Evolutionary conservation across 2,888 invertebrate genomes (phyloP).

Genomic region (Patella pellucida): DNA sequence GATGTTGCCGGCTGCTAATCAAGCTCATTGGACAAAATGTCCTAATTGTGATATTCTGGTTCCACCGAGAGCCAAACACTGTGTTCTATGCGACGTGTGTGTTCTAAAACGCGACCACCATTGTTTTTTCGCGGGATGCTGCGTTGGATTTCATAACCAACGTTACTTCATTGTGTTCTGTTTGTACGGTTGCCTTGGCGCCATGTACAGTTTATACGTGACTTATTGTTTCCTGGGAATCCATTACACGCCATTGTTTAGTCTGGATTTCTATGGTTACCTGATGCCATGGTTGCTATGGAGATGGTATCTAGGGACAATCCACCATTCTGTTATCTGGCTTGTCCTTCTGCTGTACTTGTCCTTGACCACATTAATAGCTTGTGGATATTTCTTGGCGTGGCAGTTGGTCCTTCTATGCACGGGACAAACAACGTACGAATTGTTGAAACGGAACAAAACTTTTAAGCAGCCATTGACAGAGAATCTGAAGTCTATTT

Average conservation of each 20-base stretch:
- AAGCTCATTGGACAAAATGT: conserved; percentile 48
- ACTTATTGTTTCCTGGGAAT: conserved; percentile 44
- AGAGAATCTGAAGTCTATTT: conserved; percentile 55
- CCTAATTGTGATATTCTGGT: conserved; percentile 47
- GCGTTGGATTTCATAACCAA: conserved; percentile 72
- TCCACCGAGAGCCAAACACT: conserved; percentile 69
- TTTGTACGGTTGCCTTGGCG: conserved; percentile 55
- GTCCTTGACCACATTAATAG: conserved; percentile 40
- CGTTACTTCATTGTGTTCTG: conserved; percentile 71
- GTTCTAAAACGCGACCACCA: conserved; percentile 72
- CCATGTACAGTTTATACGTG: conserved; percentile 42
- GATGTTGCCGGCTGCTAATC: not conserved
- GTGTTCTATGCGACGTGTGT: conserved; percentile 70
- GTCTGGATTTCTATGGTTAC: conserved; percentile 48
- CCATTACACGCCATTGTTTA: conserved; percentile 45
- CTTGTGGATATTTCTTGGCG: conserved; percentile 49
- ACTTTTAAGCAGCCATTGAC: conserved; percentile 41
- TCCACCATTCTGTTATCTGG: conserved; percentile 34
- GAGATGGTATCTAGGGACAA: conserved; percentile 43
- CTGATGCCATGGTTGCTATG: conserved; percentile 50
- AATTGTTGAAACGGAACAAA: conserved; percentile 52
- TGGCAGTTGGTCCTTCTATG: conserved; percentile 53
- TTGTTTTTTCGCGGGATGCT: conserved; percentile 70
- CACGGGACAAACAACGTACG: conserved; percentile 61
- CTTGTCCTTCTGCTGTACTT: conserved; percentile 48